phyloP scores from a whole-genome alignment of 2,888 invertebrate genomes.

The Erebia ligea region DNA sequence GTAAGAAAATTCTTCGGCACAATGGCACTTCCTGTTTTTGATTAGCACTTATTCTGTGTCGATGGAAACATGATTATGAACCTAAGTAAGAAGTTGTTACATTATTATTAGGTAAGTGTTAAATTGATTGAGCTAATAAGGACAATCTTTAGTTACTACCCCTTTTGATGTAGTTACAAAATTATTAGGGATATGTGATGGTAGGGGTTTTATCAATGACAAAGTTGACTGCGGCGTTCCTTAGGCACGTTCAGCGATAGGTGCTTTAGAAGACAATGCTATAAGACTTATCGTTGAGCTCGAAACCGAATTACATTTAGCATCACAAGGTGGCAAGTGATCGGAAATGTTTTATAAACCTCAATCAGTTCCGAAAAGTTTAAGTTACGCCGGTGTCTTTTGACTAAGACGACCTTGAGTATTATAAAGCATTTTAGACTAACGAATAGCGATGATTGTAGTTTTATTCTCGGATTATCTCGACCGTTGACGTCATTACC shows the following conservation, averaged over 20 bases:
- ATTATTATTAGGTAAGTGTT: conserved; percentile 84
- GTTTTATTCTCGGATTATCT: conserved; percentile 55
- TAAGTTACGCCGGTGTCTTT: conserved; percentile 50
- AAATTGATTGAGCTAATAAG: conserved; percentile 81
- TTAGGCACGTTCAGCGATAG: conserved; percentile 56
- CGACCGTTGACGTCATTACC: conserved; percentile 69
- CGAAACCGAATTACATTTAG: conserved; percentile 49
- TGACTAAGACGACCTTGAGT: conserved; percentile 60
- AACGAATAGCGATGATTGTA: conserved; percentile 55
- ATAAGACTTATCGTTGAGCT: conserved; percentile 53
- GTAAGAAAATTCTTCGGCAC: conserved; percentile 82
- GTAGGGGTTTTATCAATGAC: conserved; percentile 83
- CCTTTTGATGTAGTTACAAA: conserved; percentile 76
- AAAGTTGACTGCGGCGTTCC: conserved; percentile 79
- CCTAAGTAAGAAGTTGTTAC: conserved; percentile 82
- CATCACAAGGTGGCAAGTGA: conserved; percentile 62
- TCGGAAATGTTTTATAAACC: conserved; percentile 70
- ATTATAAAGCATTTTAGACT: conserved; percentile 74
- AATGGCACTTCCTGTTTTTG: conserved; percentile 83
- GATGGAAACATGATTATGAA: conserved; percentile 81
- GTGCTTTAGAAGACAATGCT: conserved; percentile 52
- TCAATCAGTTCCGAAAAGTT: conserved; percentile 55
- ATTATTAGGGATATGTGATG: conserved; percentile 78
- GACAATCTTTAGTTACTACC: conserved; percentile 83
- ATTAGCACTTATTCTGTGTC: conserved; percentile 84